phyloP scores from a whole-genome alignment of 2,113 vertebrate genomes.

The Oncorhynchus masou region DNA sequence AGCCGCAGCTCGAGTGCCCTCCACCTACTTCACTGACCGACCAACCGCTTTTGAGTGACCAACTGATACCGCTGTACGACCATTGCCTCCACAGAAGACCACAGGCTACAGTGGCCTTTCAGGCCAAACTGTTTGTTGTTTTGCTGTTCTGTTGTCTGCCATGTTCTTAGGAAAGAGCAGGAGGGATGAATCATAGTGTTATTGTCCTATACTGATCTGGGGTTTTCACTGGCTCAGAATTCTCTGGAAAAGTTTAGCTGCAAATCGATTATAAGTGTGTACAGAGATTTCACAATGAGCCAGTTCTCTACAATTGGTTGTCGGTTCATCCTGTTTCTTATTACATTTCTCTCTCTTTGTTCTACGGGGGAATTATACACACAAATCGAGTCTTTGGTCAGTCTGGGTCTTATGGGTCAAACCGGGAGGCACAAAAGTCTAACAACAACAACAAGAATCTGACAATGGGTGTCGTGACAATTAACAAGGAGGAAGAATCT shows the following conservation, averaged over 20 bases:
- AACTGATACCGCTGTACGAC: neutral
- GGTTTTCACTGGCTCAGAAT: neutral
- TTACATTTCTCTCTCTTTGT: neutral
- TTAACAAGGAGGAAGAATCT: conserved; percentile 22
- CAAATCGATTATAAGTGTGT: neutral
- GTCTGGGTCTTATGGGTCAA: conserved; percentile 42
- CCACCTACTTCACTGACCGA: conserved; percentile 15
- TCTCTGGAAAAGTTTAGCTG: too few relatives aligned
- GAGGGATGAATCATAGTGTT: neutral
- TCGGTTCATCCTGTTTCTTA: neutral
- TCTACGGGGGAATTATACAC: neutral
- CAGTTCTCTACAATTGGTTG: neutral
- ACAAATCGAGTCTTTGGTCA: neutral
- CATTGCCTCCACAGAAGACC: neutral
- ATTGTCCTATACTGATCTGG: neutral
- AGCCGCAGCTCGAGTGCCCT: conserved; percentile 31
- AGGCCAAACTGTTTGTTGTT: neutral
- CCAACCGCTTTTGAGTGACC: conserved; percentile 23
- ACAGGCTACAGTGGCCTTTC: neutral
- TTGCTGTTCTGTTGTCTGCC: neutral
- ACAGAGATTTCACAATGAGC: neutral
- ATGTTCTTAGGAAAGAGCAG: neutral
- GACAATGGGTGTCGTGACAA: conserved; percentile 18
- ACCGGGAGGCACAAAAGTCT: conserved; percentile 31
- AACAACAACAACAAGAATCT: conserved; percentile 33